Base-by-base conservation (phyloP, 2,797 vertebrate genomes). In the Dendrocincla fuliginosa region DNA sequence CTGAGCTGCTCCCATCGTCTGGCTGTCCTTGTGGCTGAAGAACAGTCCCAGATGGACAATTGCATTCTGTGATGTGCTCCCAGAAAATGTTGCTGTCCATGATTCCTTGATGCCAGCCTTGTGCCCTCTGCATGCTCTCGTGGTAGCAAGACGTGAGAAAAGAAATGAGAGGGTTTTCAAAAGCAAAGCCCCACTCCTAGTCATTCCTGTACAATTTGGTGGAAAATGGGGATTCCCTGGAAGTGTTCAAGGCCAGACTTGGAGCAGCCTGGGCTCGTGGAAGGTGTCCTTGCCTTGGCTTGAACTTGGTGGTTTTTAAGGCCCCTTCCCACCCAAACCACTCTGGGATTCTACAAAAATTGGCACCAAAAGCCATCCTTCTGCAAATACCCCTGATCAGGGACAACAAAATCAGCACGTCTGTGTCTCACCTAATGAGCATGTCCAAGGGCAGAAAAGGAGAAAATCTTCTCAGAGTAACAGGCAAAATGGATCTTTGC, bases 201-300 rank as follows among this genome's bases (percentile, higher is more conserved):
- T 22, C n/a, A 59, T 47, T 63, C 5, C 30, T 33, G 0, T 33
- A 20, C 9, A 81, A 16, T 50, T 67, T 6, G 13, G 37, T 64
- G 37, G 49, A 44, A 90, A 71, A 75, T 35, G 22, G 16, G 70
- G 27, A 11, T 55, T 61, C 27, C 78, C 63, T 63, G 63, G 35
- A 2, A 63, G 9, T 49, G 70, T n/a, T 35, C 41, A 55, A 47
- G 33, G 17, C 47, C 49, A 42, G 23, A 11, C 18, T 63, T 37
- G 63, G 70, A 69, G 70, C 41, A 63, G 0, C 15, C 42, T 56
- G 63, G 42, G 1, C 0, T 1, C 7, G 18, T 37, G 41, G 27
- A 4, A 47, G 18, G 12, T 41, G 53, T 35, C 39, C 23, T 60
- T 65, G 52, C 23, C 50, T 28, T 16, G 12, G 37, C 19, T 16